phyloP scores from a whole-genome alignment of 2,888 invertebrate genomes.

The Macrophya alboannulata region DNA sequence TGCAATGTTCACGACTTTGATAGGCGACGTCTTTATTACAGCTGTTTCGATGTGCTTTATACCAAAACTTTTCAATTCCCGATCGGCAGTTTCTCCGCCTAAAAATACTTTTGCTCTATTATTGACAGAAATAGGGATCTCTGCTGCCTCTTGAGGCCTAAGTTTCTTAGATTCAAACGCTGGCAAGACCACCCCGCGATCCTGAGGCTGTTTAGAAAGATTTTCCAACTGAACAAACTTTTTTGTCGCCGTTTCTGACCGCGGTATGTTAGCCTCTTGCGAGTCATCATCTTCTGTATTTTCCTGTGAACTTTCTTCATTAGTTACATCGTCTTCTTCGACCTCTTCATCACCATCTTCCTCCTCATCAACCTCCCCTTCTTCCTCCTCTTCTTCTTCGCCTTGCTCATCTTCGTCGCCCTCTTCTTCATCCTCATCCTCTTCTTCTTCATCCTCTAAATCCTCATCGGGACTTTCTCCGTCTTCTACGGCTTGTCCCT shows the following conservation, averaged over 20 bases:
- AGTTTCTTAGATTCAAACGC: not conserved
- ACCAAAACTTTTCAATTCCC: not conserved
- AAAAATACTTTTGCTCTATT: not conserved
- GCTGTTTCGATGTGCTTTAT: slow-evolving; percentile 75
- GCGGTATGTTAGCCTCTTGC: slow-evolving; percentile 1
- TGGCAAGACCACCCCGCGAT: not conserved
- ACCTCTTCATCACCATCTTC: slow-evolving; percentile 63
- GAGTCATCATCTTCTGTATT: slow-evolving; percentile 42
- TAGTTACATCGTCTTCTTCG: slow-evolving; percentile 49
- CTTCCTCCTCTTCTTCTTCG: slow-evolving; percentile 67
- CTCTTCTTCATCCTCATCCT: slow-evolving; percentile 62
- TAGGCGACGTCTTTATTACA: slow-evolving; percentile 75
- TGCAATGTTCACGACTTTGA: slow-evolving; percentile 71
- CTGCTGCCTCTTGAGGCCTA: not conserved
- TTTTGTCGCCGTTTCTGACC: not conserved
- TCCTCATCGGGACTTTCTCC: slow-evolving; percentile 64
- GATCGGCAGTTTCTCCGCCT: not conserved
- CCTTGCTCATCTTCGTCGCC: slow-evolving; percentile 60
- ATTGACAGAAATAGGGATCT: not conserved
- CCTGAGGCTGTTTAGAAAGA: not conserved
- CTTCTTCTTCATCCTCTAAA: slow-evolving; percentile 62
- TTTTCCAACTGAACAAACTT: slow-evolving; percentile 35
- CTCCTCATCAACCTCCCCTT: slow-evolving; percentile 58
- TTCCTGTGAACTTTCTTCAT: slow-evolving; percentile 57
- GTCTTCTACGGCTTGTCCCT: slow-evolving; percentile 65